Percentiles rank a stretch among this genome's conserved stretches.
Conservation (phyloP, 2,113 vertebrate genomes). For the Gallinago paraguaiae region DNA sequence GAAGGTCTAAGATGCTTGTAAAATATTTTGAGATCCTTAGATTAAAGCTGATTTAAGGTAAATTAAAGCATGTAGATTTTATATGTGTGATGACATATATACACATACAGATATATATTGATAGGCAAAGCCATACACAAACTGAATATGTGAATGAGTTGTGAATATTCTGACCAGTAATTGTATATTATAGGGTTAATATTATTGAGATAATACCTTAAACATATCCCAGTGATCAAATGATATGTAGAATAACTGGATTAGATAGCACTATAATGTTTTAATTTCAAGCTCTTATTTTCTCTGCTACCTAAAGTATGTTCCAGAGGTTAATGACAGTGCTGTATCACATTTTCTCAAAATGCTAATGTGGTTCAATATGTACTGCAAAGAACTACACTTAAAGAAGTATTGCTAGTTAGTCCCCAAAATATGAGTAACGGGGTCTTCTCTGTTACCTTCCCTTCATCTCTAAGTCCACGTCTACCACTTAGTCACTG, state of each 20-base stretch:
- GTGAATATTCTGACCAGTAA: not conserved
- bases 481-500: not conserved
- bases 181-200: not conserved
- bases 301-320: not conserved
- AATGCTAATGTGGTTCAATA: rapidly evolving
- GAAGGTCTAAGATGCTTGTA: not conserved
- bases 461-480: not conserved
- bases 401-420: not conserved
- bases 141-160: not conserved
- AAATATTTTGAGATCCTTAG: not conserved
- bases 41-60: not conserved
- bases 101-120: not conserved
- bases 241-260: not conserved
- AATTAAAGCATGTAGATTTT: not conserved
- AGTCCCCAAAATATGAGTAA: not conserved
- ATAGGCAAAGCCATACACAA: not conserved
- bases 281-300: not conserved
- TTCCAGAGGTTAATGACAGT: not conserved
- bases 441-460: too few species aligned
- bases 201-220: not conserved
- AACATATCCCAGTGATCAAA: not conserved
- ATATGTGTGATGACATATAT: not conserved
- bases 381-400: not conserved
- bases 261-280: not conserved
- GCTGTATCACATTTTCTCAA: not conserved